A percentile compares a stretch with the other conserved stretches of the same genome.
These are phyloP conservation scores for Zaprionus tsacasi DNA, from an alignment of 1,140 invertebrate species.

Conservation along the genomic window DNA sequence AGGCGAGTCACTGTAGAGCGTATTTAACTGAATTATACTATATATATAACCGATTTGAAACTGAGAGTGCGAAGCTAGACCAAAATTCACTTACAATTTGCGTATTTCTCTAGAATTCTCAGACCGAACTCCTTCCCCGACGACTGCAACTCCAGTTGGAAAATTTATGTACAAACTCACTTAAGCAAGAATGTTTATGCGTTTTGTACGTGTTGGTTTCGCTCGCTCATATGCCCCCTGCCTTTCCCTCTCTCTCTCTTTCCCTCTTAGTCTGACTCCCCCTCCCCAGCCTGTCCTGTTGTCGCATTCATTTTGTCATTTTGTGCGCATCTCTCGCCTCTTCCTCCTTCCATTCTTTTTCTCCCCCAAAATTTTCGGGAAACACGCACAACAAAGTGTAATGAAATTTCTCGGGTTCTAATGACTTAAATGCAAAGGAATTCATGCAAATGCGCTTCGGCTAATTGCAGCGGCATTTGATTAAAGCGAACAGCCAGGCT, in stretches of 20 bases:
- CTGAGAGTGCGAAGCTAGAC: not conserved
- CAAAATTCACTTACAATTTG: slow-evolving; percentile 53
- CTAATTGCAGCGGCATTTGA: slow-evolving; percentile 72
- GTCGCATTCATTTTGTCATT: slow-evolving; percentile 48
- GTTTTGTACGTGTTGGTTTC: slow-evolving; percentile 78
- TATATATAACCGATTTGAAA: not conserved
- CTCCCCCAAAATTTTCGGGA: slow-evolving; percentile 32
- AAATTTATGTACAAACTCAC: slow-evolving; percentile 81
- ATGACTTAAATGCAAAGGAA: slow-evolving; percentile 77
- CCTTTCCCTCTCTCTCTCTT: slow-evolving; percentile 11
- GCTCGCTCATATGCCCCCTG: slow-evolving; percentile 60
- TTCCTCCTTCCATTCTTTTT: not conserved
- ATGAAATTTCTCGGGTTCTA: slow-evolving; percentile 72
- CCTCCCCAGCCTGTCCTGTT: not conserved
- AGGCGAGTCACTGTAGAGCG: not conserved
- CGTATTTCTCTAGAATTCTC: slow-evolving; percentile 32
- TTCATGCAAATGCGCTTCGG: slow-evolving; percentile 53
- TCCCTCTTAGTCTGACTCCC: slow-evolving; percentile 14
- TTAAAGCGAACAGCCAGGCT: slow-evolving; percentile 42
- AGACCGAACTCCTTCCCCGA: slow-evolving; percentile 13
- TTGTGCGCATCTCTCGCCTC: slow-evolving; percentile 9
- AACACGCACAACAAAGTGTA: slow-evolving; percentile 58
- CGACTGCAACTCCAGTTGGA: slow-evolving; percentile 69
- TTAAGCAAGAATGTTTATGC: slow-evolving; percentile 82
- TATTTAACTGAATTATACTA: not conserved